Evolutionary conservation across 2,113 vertebrate genomes (phyloP).

Genomic region (Cyanocitta stelleri): DNA sequence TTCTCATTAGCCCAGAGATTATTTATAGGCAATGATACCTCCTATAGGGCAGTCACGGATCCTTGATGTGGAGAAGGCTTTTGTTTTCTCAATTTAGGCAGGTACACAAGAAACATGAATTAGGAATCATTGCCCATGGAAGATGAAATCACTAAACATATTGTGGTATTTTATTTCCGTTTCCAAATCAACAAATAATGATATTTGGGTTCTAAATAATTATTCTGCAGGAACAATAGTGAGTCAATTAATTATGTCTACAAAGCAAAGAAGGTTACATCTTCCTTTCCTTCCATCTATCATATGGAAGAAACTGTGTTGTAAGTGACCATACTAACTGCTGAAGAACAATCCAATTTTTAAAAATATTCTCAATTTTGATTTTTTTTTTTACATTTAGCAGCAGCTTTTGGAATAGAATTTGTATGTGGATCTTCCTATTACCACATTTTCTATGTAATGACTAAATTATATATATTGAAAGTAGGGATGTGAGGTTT

Average conservation of each 20-base stretch:
- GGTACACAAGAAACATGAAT: background rate
- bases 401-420: background rate
- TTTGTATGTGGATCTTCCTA: background rate
- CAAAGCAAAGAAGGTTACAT: background rate
- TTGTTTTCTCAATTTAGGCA: background rate
- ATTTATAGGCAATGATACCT: background rate
- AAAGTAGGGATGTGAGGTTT: background rate
- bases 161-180: background rate
- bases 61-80: background rate
- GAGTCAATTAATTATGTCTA: background rate
- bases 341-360: background rate
- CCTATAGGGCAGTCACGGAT: background rate
- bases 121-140: background rate
- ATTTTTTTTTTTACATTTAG: background rate
- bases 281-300: background rate
- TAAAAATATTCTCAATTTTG: background rate
- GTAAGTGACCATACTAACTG: background rate
- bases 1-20: background rate
- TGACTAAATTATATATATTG: background rate
- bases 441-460: background rate
- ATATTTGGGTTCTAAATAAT: background rate
- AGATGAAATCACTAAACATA: background rate
- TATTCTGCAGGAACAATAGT: background rate
- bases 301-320: background rate
- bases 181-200: background rate